phyloP scores from a whole-genome alignment of 2,888 invertebrate genomes.

The Colostygia pectinataria region DNA sequence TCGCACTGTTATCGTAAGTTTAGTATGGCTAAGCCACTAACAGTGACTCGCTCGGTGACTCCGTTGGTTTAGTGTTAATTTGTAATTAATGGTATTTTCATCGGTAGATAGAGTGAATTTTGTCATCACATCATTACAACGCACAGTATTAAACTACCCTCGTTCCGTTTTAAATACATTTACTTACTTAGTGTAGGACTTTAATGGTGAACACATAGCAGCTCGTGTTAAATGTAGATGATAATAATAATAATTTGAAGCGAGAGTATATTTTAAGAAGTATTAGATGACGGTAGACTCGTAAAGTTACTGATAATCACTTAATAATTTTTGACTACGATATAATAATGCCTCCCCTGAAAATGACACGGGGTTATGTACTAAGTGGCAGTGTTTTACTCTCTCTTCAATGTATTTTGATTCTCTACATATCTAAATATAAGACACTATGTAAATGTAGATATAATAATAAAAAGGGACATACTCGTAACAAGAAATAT shows the following conservation, averaged over 20 bases:
- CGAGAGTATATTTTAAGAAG: conserved; percentile 14
- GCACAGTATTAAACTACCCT: conserved; percentile 22
- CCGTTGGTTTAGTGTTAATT: conserved; percentile 53
- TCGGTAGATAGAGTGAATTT: conserved; percentile 30
- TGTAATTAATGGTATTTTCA: conserved; percentile 20
- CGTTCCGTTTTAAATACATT: conserved; percentile 10
- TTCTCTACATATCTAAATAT: conserved; percentile 62
- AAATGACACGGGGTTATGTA: conserved; percentile 24
- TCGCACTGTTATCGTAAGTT: conserved; percentile 41
- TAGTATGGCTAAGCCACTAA: conserved; percentile 54
- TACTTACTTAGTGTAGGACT: conserved; percentile 13
- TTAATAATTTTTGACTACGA: not conserved
- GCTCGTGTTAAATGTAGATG: conserved; percentile 18
- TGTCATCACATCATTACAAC: conserved; percentile 17
- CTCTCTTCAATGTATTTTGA: conserved; percentile 45
- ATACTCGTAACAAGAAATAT: no score
- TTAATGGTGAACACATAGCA: conserved; percentile 19
- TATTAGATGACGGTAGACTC: not conserved
- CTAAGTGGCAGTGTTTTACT: conserved; percentile 26
- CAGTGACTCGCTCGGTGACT: conserved; percentile 28
- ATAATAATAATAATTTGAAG: conserved; percentile 24
- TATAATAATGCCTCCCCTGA: conserved; percentile 24
- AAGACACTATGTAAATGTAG: conserved; percentile 33
- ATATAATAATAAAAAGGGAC: no score
- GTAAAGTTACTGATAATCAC: not conserved